Evolutionary conservation across 2,797 vertebrate genomes (phyloP), one percentile per base, ranked within the genome.

Genomic region (Anguilla megastoma): DNA sequence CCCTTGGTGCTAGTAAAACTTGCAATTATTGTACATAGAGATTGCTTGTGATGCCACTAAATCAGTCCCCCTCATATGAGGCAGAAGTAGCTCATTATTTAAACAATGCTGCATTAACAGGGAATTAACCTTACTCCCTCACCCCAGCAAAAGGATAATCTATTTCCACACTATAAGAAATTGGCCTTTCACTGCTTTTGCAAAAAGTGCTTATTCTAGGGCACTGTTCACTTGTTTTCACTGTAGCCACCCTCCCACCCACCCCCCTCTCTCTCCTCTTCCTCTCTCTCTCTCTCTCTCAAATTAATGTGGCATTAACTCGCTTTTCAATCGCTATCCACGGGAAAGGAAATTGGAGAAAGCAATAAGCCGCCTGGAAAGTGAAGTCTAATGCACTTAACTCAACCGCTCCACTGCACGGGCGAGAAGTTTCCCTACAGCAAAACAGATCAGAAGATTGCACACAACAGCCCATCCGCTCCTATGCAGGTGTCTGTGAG

Each of bases 101-200:
- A 83, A 66, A 83, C 74, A 74, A 83, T 58, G 79, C 24, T 79
- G 83, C 54, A 83, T 87, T 83, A 87, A 74, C 56, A 30, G 74
- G 48, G 79, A 74, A 83, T 83, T 87, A 80, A 45, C 79, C 82
- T 84, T n/a, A 30, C 50, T 45, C 79, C 79, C 60, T 87, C 86
- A 87, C 86, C 86, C 48, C 60, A 48, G 79, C 54, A 66, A 87
- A 18, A 66, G 41, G 56, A 71, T 84, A 45, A 84, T 87, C 48
- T 87, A 41, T 87, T 45, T 83, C 48, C 45, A 33, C 80, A 50
- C 58, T 79, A 84, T 87, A 84, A 87, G 58, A 87, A 84, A 69
- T 69, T 71, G 48, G 58, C 60, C 41, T 84, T 83, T 87, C 63
- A 69, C 36, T 66, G 24, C 79, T 30, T 30, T 33, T 54, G 84